These are phyloP conservation scores for Polydrusus cervinus DNA, from an alignment of 2,888 invertebrate genomes.

Conservation along the genomic window DNA sequence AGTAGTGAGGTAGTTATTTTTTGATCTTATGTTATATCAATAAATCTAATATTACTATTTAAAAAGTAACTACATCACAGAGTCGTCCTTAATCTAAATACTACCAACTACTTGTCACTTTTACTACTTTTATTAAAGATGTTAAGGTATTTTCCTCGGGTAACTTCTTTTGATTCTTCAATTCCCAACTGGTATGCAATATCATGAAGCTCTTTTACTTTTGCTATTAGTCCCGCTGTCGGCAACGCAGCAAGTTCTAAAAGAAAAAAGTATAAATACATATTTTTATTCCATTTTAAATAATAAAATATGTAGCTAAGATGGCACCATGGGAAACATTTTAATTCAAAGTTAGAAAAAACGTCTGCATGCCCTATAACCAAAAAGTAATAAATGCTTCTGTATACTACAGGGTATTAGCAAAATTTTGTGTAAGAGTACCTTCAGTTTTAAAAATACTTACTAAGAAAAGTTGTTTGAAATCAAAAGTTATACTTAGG, in stretches of 20 bases:
- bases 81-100: slow-evolving; percentile 10
- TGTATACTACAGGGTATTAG: too few species aligned
- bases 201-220: slow-evolving; percentile 95
- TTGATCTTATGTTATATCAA: background rate
- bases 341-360: too few species aligned
- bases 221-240: slow-evolving; percentile 89
- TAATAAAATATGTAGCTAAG: too few species aligned
- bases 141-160: slow-evolving; percentile 94
- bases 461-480: too few species aligned
- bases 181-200: slow-evolving; percentile 94
- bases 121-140: slow-evolving; percentile 76
- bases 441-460: too few species aligned
- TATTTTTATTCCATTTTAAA: too few species aligned
- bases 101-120: slow-evolving; percentile 36
- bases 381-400: too few species aligned
- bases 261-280: slow-evolving; percentile 56
- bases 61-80: slow-evolving; percentile 32
- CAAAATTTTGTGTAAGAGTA: too few species aligned
- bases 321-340: too few species aligned
- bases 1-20: too few species aligned
- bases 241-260: slow-evolving; percentile 84
- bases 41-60: background rate
- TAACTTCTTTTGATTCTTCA: slow-evolving; percentile 97
- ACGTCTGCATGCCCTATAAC: too few species aligned
- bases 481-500: too few species aligned